Evolutionary conservation across 2,113 vertebrate species (phyloP).

Genomic region (Herpetotheres cachinnans): DNA sequence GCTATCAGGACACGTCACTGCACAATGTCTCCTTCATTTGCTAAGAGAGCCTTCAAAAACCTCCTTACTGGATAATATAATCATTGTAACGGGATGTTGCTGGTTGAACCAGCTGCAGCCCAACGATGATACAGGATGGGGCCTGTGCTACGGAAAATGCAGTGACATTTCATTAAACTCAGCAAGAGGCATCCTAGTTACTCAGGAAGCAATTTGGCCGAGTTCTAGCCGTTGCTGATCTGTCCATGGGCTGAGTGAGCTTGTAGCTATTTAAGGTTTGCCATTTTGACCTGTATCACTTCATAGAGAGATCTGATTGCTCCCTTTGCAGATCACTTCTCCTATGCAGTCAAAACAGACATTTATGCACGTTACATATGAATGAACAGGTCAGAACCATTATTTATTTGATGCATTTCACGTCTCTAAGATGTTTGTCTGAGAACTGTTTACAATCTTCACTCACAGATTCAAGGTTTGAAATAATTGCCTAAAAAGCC

Average conservation of each 20-base stretch:
- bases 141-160: not conserved
- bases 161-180: not conserved
- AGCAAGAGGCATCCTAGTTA: not conserved
- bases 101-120: not conserved
- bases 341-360: not conserved
- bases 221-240: not conserved
- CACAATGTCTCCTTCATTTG: not conserved
- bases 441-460: not conserved
- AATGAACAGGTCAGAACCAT: not conserved
- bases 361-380: not conserved
- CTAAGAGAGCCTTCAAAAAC: not conserved
- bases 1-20: not conserved
- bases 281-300: not conserved
- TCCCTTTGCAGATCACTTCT: not conserved
- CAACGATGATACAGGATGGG: not conserved
- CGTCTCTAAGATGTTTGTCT: not conserved
- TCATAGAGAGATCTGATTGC: not conserved
- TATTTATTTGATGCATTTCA: not conserved
- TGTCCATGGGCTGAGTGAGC: not conserved
- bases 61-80: not conserved
- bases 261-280: not conserved
- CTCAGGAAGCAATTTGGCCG: not conserved
- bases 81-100: fast-evolving
- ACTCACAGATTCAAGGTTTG: not conserved
- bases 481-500: not conserved